A percentile compares a stretch with the other conserved stretches of the same genome.
These are phyloP conservation scores for Pammene aurita DNA, from an alignment of 2,888 invertebrate genomes.

Conservation along the genomic window DNA sequence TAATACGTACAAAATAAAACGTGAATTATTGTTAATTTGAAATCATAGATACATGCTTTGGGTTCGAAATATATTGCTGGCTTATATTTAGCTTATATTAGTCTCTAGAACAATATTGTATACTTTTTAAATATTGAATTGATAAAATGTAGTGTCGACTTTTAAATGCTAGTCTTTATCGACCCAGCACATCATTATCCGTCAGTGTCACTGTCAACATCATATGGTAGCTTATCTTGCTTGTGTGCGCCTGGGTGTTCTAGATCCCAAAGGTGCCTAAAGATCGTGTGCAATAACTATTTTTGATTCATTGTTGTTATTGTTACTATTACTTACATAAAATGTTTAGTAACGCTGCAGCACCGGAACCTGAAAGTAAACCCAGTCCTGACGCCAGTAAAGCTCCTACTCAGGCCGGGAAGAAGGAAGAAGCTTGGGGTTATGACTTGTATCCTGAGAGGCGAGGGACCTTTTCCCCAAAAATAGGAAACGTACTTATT, in stretches of 20 bases:
- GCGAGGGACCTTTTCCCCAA: slow-evolving; percentile 84
- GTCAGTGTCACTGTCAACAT: slow-evolving; percentile 33
- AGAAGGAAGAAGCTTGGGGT: slow-evolving; percentile 84
- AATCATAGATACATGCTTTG: too few species aligned
- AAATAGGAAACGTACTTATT: slow-evolving; percentile 81
- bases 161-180: slow-evolving; percentile 6
- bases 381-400: slow-evolving; percentile 40
- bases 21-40: too few species aligned
- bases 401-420: slow-evolving; percentile 42
- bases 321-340: not conserved
- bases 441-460: slow-evolving; percentile 94
- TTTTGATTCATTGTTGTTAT: not conserved
- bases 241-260: not conserved
- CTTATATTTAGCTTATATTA: too few species aligned
- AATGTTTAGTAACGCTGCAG: slow-evolving; percentile 53
- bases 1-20: not conserved
- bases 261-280: not conserved
- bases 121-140: too few species aligned
- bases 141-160: not conserved
- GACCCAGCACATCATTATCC: not conserved
- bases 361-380: slow-evolving; percentile 39
- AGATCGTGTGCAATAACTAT: not conserved
- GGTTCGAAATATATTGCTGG: too few species aligned
- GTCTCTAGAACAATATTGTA: too few species aligned
- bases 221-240: slow-evolving; percentile 15